Conservation (phyloP, 2,797 vertebrate species). For the Myotis planiceps region DNA sequence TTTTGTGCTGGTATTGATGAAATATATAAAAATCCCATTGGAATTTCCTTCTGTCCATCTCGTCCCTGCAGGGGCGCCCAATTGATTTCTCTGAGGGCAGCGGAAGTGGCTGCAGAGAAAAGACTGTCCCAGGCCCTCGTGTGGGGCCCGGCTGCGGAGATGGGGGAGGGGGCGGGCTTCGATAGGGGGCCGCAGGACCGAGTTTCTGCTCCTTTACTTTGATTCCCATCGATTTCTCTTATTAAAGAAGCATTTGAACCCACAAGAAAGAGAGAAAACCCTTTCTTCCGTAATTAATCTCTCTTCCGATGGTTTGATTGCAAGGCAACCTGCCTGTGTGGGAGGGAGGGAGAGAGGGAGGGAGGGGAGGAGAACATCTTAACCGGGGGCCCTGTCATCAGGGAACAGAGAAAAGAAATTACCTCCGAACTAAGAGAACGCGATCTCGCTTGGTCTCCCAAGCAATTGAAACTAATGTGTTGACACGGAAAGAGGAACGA, state of each 20-base stretch:
- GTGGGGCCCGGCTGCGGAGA: slow-evolving; percentile 54
- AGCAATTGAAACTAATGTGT: slow-evolving; percentile 78
- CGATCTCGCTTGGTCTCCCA: slow-evolving; percentile 71
- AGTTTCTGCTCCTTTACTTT: background rate
- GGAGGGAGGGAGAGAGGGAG: background rate
- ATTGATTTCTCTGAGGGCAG: slow-evolving; percentile 78
- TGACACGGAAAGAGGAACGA: slow-evolving; percentile 76
- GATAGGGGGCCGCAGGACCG: background rate
- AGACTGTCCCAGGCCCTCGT: background rate
- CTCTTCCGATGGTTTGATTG: slow-evolving; percentile 60
- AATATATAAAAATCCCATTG: slow-evolving; percentile 82
- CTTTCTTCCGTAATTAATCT: slow-evolving; percentile 47
- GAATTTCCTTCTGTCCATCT: slow-evolving; percentile 73
- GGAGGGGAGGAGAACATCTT: slow-evolving; percentile 22
- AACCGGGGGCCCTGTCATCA: background rate
- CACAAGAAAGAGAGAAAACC: background rate
- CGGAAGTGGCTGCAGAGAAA: background rate
- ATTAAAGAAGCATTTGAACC: slow-evolving; percentile 46
- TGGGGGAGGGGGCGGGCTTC: background rate
- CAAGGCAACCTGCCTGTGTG: background rate
- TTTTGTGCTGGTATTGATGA: slow-evolving; percentile 80
- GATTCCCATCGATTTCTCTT: slow-evolving; percentile 54
- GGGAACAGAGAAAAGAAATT: slow-evolving; percentile 33
- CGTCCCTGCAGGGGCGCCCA: slow-evolving; percentile 14
- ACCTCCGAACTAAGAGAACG: slow-evolving; percentile 53